Evolutionary conservation across 2,888 invertebrate species (phyloP).

Genomic region (Stratiomys singularior): DNA sequence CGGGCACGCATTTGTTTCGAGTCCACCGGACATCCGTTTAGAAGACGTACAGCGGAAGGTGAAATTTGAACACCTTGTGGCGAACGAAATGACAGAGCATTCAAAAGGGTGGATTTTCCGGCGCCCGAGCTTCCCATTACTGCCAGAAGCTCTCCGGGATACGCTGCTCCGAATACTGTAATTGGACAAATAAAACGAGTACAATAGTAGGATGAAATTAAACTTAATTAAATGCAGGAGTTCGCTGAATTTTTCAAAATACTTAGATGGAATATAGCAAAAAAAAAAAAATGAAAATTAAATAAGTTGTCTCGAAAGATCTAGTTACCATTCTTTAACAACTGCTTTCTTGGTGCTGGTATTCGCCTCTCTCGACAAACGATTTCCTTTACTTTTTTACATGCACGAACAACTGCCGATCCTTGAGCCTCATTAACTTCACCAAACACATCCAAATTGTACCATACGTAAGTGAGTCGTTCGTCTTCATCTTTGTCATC

Average conservation of each 20-base stretch:
- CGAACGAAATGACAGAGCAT: slow-evolving; percentile 87
- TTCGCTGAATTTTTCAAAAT: background rate
- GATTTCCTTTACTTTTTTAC: slow-evolving; percentile 67
- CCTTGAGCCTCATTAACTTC: slow-evolving; percentile 68
- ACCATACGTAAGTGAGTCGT: slow-evolving; percentile 80
- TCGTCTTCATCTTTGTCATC: slow-evolving; percentile 52
- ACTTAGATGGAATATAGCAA: no score
- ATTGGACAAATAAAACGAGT: background rate
- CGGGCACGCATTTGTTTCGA: slow-evolving; percentile 78
- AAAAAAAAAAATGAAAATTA: no score
- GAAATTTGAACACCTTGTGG: slow-evolving; percentile 73
- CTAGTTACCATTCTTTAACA: slow-evolving; percentile 75
- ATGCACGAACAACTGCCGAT: slow-evolving; percentile 59
- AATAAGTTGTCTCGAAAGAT: background rate
- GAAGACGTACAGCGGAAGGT: slow-evolving; percentile 68
- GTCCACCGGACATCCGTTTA: slow-evolving; percentile 82
- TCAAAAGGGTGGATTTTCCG: slow-evolving; percentile 93
- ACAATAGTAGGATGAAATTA: background rate
- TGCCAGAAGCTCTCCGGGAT: slow-evolving; percentile 86
- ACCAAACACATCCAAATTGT: slow-evolving; percentile 80
- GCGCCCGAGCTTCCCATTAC: slow-evolving; percentile 93
- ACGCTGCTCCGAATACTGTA: slow-evolving; percentile 82
- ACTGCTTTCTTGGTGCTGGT: slow-evolving; percentile 71
- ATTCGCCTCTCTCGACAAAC: slow-evolving; percentile 63
- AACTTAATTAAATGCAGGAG: background rate